Evolutionary conservation across 1,140 invertebrate genomes (phyloP).

Genomic region (Bombus balteatus): DNA sequence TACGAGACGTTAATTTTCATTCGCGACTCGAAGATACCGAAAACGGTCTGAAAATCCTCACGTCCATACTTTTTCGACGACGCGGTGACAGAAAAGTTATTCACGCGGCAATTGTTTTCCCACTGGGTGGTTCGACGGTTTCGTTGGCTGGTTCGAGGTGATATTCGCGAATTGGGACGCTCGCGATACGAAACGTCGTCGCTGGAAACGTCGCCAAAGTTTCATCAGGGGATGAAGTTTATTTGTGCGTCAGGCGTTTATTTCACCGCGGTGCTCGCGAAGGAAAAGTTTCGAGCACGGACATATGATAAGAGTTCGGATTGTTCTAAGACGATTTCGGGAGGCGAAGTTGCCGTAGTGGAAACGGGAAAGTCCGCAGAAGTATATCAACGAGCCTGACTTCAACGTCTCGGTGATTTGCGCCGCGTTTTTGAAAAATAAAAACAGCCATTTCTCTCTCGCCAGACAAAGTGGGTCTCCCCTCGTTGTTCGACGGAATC

Average conservation of each 20-base stretch:
- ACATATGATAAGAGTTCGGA: slow-evolving; percentile 42
- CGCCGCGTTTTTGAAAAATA: background rate
- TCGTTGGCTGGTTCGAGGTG: background rate
- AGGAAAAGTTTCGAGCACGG: slow-evolving; percentile 26
- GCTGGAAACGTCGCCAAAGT: slow-evolving; percentile 10
- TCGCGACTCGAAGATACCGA: background rate
- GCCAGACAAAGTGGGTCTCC: no score
- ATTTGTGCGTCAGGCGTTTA: slow-evolving; percentile 35
- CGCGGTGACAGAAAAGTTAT: background rate
- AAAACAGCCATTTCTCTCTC: no score
- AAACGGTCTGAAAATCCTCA: background rate
- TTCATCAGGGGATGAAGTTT: slow-evolving; percentile 15
- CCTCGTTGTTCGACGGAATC: background rate
- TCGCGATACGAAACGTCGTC: slow-evolving; percentile 10
- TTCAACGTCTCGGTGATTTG: slow-evolving; percentile 13
- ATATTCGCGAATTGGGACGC: slow-evolving; percentile 3
- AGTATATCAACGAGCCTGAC: slow-evolving; percentile 15
- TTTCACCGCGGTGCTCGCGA: slow-evolving; percentile 6
- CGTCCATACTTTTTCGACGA: background rate
- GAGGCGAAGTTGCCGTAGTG: background rate
- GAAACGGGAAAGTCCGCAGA: background rate
- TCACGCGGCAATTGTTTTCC: background rate
- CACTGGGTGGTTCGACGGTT: background rate
- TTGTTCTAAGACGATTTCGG: slow-evolving; percentile 30
- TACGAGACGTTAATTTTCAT: background rate